These are phyloP conservation scores for Crenichthys baileyi DNA, from an alignment of 2,797 vertebrate species.

Conservation along the genomic window DNA sequence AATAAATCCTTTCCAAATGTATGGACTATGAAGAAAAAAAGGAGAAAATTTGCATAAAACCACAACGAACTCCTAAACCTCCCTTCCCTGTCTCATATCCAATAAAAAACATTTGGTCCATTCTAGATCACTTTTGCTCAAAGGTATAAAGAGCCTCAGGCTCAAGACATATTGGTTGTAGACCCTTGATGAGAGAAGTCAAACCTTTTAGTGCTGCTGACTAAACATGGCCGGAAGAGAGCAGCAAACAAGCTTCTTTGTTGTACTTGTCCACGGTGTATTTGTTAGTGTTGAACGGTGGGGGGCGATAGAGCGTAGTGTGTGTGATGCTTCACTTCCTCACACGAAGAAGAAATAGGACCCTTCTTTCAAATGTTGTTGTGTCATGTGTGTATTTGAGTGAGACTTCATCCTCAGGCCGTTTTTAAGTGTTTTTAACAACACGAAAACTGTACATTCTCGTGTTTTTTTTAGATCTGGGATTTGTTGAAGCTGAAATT, in stretches of 20 bases:
- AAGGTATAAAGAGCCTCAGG: no score
- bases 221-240: constrained; percentile 31
- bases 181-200: not conserved
- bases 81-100: no score
- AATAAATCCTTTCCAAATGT: not conserved
- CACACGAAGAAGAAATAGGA: constrained; percentile 14
- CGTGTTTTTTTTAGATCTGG: not conserved
- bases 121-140: no score
- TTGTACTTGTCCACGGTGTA: not conserved
- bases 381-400: constrained; percentile 15
- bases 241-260: constrained; percentile 19
- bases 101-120: not conserved
- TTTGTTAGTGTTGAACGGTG: rapidly evolving
- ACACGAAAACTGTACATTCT: rapidly evolving
- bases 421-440: not conserved
- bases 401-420: not conserved
- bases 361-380: constrained; percentile 36
- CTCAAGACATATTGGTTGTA: no score
- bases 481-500: not conserved
- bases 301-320: constrained; percentile 29
- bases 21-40: not conserved
- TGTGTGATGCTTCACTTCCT: not conserved
- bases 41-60: not conserved
- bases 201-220: not conserved
- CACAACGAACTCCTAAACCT: not conserved